phyloP scores from a whole-genome alignment of 2,113 vertebrate genomes.

The Gadus macrocephalus region DNA sequence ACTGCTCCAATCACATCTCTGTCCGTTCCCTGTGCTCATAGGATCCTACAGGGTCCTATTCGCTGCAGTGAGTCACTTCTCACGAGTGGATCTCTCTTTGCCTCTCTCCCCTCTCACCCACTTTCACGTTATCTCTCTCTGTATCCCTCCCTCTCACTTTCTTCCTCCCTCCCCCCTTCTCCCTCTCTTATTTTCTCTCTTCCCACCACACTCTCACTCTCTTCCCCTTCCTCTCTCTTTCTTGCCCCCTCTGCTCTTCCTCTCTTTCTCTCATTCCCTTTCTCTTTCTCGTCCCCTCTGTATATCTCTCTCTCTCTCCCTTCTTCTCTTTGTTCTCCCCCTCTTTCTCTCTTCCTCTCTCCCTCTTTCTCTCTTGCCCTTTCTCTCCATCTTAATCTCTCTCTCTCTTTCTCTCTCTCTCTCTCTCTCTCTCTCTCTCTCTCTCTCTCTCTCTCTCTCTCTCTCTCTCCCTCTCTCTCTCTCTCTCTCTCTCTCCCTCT shows the following conservation, averaged over 20 bases:
- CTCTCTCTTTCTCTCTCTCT: background rate
- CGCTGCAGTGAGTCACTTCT: no score
- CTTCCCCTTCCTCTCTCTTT: no score
- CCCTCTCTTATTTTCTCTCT: background rate
- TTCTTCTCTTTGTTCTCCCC: background rate
- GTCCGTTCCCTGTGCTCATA: conserved; percentile 27
- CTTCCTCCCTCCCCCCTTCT: background rate
- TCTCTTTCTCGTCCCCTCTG: background rate
- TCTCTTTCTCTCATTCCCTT: no score
- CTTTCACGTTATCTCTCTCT: background rate
- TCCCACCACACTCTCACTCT: no score
- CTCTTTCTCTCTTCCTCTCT: conserved; percentile 3
- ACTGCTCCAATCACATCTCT: conserved; percentile 16
- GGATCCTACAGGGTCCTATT: no score
- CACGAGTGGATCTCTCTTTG: background rate
- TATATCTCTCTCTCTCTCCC: no score
- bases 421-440: background rate
- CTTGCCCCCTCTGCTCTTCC: no score
- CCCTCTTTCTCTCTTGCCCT: background rate
- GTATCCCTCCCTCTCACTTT: background rate
- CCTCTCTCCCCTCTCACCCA: conserved; percentile 7
- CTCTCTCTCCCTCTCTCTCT: no score
- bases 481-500: no score
- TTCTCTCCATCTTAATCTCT: background rate
- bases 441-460: background rate